Percentiles rank a stretch among this genome's conserved stretches.
Evolutionary conservation across 2,113 vertebrate genomes (phyloP).

Genomic region (Chitala chitala): DNA sequence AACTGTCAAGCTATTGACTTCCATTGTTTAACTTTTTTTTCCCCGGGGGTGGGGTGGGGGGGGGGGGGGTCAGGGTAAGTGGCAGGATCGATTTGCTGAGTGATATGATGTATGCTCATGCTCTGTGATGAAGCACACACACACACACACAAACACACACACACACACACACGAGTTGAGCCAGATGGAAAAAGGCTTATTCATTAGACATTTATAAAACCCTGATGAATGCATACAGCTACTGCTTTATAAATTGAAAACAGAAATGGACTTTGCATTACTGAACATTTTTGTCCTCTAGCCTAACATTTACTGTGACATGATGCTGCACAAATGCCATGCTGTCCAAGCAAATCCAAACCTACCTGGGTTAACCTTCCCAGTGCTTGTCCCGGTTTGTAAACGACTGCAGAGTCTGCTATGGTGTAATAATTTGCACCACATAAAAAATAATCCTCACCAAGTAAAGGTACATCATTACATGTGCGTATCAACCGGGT

Average conservation of each 20-base stretch:
- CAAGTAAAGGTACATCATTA: not conserved
- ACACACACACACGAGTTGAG: slow-evolving; percentile 42
- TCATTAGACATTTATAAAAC: slow-evolving; percentile 40
- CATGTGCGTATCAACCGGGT: no score
- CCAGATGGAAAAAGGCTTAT: slow-evolving; percentile 32
- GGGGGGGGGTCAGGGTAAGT: no score
- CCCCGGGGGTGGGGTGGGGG: not conserved
- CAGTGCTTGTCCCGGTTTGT: not conserved
- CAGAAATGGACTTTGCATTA: slow-evolving; percentile 46
- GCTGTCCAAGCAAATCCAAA: not conserved
- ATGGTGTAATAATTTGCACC: not conserved
- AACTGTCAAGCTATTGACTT: slow-evolving; percentile 29
- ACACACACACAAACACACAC: no score
- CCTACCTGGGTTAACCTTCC: slow-evolving; percentile 12
- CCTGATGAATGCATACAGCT: slow-evolving; percentile 54
- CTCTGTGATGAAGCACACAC: slow-evolving; percentile 43
- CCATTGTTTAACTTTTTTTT: slow-evolving; percentile 28
- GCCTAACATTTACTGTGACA: not conserved
- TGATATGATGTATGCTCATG: slow-evolving; percentile 16
- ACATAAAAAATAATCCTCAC: not conserved
- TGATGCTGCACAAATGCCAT: no score
- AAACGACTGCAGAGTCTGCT: not conserved
- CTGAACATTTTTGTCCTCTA: slow-evolving; percentile 51
- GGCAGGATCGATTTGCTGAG: slow-evolving; percentile 41
- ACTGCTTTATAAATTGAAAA: slow-evolving; percentile 49